These are phyloP conservation scores for Argyresthia albistria DNA, from an alignment of 2,888 invertebrate genomes.

Conservation along the genomic window DNA sequence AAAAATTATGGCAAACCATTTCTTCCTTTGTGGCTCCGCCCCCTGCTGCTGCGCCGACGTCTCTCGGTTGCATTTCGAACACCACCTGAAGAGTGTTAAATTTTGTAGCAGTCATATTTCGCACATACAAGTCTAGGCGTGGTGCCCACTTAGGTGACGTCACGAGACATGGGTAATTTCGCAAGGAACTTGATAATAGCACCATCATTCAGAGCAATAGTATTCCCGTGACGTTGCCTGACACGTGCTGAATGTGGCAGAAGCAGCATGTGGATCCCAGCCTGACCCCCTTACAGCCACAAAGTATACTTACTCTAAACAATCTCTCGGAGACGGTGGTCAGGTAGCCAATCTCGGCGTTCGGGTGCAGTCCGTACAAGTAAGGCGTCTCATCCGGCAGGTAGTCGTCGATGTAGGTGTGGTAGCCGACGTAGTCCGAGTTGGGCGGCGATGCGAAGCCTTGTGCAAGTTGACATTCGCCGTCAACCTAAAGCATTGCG, in stretches of 20 bases:
- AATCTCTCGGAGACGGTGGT: conserved; percentile 89
- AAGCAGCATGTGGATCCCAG: no score
- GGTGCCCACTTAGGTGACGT: no score
- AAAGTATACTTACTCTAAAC: conserved; percentile 72
- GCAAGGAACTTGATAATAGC: no score
- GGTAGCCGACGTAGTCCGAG: conserved; percentile 89
- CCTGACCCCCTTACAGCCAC: no score
- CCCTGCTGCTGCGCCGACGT: conserved; percentile 80
- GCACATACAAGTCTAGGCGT: no score
- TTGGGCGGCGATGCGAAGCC: conserved; percentile 92
- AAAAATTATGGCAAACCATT: conserved; percentile 65
- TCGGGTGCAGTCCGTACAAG: conserved; percentile 93
- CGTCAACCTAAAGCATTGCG: conserved; percentile 75
- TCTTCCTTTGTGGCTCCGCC: conserved; percentile 86
- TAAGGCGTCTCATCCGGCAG: conserved; percentile 91
- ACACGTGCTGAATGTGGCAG: no score
- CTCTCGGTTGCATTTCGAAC: conserved; percentile 92
- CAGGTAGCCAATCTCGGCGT: conserved; percentile 95
- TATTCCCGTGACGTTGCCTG: no score
- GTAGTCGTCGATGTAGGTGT: conserved; percentile 88
- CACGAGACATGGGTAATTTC: no score
- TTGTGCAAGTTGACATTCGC: conserved; percentile 85
- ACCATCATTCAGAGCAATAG: no score
- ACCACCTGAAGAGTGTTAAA: conserved; percentile 35
- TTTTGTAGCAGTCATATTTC: no score